Percentiles rank a stretch among this genome's conserved stretches.
Conservation (phyloP, 2,888 invertebrate species). For the Drosophila mimica region DNA sequence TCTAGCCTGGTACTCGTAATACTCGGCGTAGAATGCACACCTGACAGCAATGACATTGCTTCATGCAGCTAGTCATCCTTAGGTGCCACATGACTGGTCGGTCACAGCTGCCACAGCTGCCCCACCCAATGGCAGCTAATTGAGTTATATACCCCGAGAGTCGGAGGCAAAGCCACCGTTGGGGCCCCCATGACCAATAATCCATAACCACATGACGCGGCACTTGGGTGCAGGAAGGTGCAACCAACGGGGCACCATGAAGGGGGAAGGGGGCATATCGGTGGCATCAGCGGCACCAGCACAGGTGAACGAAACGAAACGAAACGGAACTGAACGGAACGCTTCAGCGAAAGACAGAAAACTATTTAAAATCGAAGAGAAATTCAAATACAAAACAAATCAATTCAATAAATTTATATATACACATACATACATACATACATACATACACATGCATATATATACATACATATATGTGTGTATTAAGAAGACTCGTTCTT, state of each 20-base stretch:
- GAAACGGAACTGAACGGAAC: background rate
- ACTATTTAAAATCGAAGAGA: conserved; percentile 46
- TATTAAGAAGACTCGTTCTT: conserved; percentile 46
- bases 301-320: conserved; percentile 43
- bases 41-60: conserved; percentile 28
- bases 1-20: background rate
- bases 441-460: background rate
- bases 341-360: background rate
- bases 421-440: conserved; percentile 9
- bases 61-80: conserved; percentile 10
- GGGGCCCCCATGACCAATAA: conserved; percentile 32
- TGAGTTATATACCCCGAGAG: conserved; percentile 64
- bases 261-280: background rate
- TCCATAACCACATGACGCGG: conserved; percentile 69
- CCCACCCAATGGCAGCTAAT: conserved; percentile 60
- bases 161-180: conserved; percentile 35
- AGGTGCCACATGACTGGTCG: conserved; percentile 10
- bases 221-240: conserved; percentile 41
- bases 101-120: conserved; percentile 20
- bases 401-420: conserved; percentile 70
- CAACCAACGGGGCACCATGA: conserved; percentile 32
- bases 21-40: conserved; percentile 1
- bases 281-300: conserved; percentile 3
- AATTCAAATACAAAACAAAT: conserved; percentile 67
- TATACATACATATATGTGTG: conserved; percentile 2